These are phyloP conservation scores for Bergia puertoricense DNA, from an alignment of 92 coral and sea anemone genomes.

Conservation along the genomic window DNA sequence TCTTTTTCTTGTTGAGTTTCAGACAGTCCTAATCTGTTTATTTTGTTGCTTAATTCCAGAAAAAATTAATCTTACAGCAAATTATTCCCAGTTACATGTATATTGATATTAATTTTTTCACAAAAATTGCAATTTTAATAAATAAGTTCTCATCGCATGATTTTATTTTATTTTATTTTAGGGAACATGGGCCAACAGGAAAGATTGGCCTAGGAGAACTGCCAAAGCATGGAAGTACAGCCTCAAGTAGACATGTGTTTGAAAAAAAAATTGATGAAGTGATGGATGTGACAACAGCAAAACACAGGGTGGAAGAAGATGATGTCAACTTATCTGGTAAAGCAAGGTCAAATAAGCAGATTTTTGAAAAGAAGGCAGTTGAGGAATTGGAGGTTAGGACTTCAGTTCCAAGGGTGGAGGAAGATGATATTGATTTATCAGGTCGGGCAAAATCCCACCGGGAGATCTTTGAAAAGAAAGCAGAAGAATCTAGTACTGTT, in stretches of 20 bases:
- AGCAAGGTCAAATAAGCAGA: slow-evolving; percentile 71
- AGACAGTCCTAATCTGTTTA: not conserved
- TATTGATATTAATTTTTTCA: not conserved
- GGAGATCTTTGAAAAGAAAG: slow-evolving; percentile 32
- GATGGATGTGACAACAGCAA: slow-evolving; percentile 55
- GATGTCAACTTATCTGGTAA: slow-evolving; percentile 71
- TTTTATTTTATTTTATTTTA: slow-evolving; percentile 12
- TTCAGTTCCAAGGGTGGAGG: slow-evolving; percentile 69
- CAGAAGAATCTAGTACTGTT: slow-evolving; percentile 25
- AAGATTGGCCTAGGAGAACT: slow-evolving; percentile 68
- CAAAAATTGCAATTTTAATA: not conserved
- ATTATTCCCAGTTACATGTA: too few relatives aligned
- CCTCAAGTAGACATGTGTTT: slow-evolving; percentile 69
- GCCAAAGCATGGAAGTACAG: slow-evolving; percentile 77
- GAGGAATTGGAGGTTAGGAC: slow-evolving; percentile 74
- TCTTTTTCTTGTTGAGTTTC: too few relatives aligned
- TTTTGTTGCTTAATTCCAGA: not conserved
- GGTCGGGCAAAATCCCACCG: slow-evolving; percentile 38
- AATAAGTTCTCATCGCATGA: not conserved
- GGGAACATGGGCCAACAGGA: slow-evolving; percentile 56
- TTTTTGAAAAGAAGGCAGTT: slow-evolving; percentile 78
- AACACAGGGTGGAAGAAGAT: slow-evolving; percentile 63
- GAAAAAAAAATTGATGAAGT: slow-evolving; percentile 76
- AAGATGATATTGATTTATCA: slow-evolving; percentile 51
- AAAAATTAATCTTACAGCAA: too few relatives aligned